phyloP scores from a whole-genome alignment of 2,113 vertebrate genomes.

The cattle (Bos taurus) region ARS-UCD2.0 NC_037334.1:13808501-13809000 shows the following conservation, averaged over 20 bases:
- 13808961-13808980: not conserved
- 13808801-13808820: not conserved
- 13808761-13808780: not conserved
- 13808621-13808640: not conserved
- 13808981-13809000: not conserved
- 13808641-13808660: not conserved
- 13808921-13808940: not conserved
- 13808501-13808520: not conserved
- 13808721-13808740: not conserved
- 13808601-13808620: not conserved
- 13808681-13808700: fast-evolving
- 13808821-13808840: not conserved
- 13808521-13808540: not conserved
- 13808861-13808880: not conserved
- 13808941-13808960: not conserved
- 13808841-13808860: not conserved
- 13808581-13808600: not conserved
- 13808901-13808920: not conserved
- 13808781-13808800: not conserved
- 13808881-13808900: not conserved
- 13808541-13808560: not conserved
- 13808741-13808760: not conserved
- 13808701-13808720: not conserved
- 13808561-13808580: not conserved
- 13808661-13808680: not conserved